Evolutionary conservation across 1,140 invertebrate species (phyloP), one percentile per base, ranked within the genome.

Genomic region (Leptinotarsa undecemlineata): DNA sequence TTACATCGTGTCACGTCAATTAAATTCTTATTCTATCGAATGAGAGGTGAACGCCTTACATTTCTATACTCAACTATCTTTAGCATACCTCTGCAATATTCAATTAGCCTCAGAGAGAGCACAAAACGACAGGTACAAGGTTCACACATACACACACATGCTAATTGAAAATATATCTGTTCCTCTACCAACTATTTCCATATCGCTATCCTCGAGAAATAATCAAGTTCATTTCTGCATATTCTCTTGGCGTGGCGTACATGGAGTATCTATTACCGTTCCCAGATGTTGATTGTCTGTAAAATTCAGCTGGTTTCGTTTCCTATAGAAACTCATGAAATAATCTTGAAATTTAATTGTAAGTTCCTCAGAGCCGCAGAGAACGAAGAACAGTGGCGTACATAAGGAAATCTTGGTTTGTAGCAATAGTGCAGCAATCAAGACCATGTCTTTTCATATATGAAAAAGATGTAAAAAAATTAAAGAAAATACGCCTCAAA

Each of bases 271-370:
- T 68, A 20, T 48, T 48, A 68, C 42, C 33, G 19, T 68, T 68
- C 26, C n/a, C 42, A 0, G 47, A 68, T 48, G 67, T 68, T 42
- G 26, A 68, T 42, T 19, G 67, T 47, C 4, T 57, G n/a, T 15
- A 57, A 21, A 64, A 64, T 64, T 33, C 26, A 15, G 20, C 26
- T 23, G 26, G 20, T 64, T 64, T n/a, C 23, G 19, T 67, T 67
- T 67, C 64, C 64, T 67, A 33, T n/a, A 42, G 64, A 67, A 67
- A 23, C 23, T 17, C 64, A 26, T 67, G 64, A 26, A 67, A 67
- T 67, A 17, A 26, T 42, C 64, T 33, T 67, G 64, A 67, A 67
- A 33, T 67, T 67, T 67, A 67, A 67, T 67, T 67, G 64, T 42
- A 14, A 23, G 8, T 67, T 23, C 23, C 42, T 11, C 51, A 57